Evolutionary conservation across 2,113 vertebrate genomes (phyloP), one percentile per base, ranked within the genome.

Genomic region (Notothenia rossii): DNA sequence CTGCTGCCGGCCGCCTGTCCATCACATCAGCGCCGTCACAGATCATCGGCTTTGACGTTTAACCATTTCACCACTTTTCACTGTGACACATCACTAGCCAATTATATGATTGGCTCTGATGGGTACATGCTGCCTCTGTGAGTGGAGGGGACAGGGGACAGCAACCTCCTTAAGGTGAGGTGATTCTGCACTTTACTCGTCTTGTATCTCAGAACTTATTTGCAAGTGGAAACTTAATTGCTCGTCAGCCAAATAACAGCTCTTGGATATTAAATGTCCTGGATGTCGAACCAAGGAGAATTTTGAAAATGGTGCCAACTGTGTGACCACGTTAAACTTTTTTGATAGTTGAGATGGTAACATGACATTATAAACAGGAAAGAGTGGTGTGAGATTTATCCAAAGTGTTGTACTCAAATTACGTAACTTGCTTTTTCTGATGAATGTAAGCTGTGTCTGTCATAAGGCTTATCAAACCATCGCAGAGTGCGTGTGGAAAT

Each of bases 1-100:
- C 81, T 45, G 90, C 94, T 91, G 91, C 81, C 82, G 92, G 94
- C 92, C 86, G 93, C 86, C 92, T 92, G 91, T 92, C 93, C 81
- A 66, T 91, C 89, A 90, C 77, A 80, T 94, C 94, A 91, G 70
- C 22, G 18, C 55, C 18, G 77, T 78, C 82, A 79, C 77, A 75
- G 60, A 72, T 89, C 64, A 93, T 69, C 40, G 72, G 75, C 65
- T 82, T 68, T 87, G 93, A 95, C 79, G 25, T 89, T 94, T 93
- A 91, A 91, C 92, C 88, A 90, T 9, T 90, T 88, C 82, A 50
- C 17, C 63, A 59, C 74, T 84, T 86, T 76, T 75, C 20, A 43
- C 54, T 56, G 64, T 73, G 88, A 79, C 85, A 86, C 85, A 87
- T 87, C 82, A 59, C 45, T 9, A 58, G 64, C 40, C 77, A 79